phyloP scores from a whole-genome alignment of 2,797 vertebrate genomes.

The Aulostomus chinensis region DNA sequence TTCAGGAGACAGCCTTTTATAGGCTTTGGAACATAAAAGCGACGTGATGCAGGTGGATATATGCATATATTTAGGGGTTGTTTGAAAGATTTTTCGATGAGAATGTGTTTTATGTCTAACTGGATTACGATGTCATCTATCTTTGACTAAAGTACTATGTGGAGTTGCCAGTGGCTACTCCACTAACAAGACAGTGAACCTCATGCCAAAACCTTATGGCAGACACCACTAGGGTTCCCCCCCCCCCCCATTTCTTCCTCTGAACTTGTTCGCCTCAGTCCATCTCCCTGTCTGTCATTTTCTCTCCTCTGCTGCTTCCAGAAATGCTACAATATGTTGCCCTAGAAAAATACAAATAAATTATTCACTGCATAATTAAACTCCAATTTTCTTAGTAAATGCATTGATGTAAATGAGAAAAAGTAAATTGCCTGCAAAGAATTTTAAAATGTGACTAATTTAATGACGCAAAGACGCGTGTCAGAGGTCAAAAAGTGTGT shows the following conservation, averaged over 20 bases:
- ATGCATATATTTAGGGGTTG: too few species aligned
- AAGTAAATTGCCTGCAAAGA: constrained; percentile 51
- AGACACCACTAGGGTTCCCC: constrained; percentile 39
- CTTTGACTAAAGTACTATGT: constrained; percentile 39
- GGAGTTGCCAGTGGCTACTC: constrained; percentile 45
- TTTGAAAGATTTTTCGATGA: constrained; percentile 37
- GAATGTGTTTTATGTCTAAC: constrained; percentile 39
- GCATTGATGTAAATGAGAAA: constrained; percentile 52
- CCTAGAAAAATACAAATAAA: constrained; percentile 65
- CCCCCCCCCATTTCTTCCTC: constrained; percentile 24
- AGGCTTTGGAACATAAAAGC: background rate
- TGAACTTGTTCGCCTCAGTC: constrained; percentile 27
- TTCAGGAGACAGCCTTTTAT: background rate
- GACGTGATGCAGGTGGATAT: too few species aligned
- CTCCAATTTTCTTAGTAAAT: constrained; percentile 68
- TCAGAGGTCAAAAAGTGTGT: constrained; percentile 11
- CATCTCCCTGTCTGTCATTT: constrained; percentile 25
- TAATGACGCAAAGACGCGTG: constrained; percentile 40
- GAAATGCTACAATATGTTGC: constrained; percentile 48
- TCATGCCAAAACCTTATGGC: constrained; percentile 34
- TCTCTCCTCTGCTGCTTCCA: constrained; percentile 23
- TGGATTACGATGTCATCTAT: constrained; percentile 64
- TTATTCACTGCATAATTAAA: constrained; percentile 62
- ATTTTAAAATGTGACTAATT: constrained; percentile 43
- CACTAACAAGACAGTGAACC: constrained; percentile 42